Evolutionary conservation across 1,140 invertebrate species (phyloP), one percentile per base, ranked within the genome.

Genomic region (Diabrotica undecimpunctata): DNA sequence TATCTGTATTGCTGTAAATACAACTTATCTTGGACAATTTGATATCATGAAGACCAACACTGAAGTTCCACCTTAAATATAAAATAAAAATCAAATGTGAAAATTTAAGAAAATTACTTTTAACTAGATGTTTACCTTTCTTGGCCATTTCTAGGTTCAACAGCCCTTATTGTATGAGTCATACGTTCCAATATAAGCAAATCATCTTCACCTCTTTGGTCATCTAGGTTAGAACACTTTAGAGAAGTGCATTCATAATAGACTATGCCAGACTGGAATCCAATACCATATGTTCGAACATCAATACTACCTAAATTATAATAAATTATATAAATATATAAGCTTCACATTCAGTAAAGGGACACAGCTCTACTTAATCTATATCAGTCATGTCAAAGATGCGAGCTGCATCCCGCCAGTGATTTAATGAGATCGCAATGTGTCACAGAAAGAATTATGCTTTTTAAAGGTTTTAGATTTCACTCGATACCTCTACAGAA

Each of bases 41-140:
- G 41, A 96, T 70, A 68, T 95, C 88, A 80, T 95, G 90, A 66
- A 93, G 88, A 2, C 91, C 93, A 38, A 97, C 94, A 79, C 93
- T 96, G 74, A 96, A 98, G 81, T 97, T 97, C 95, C 95, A 97
- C 73, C 92, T 92, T 71, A 41, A 79, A 76, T 61, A 67, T 12
- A 65, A 57, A 57, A n/a, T 9, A 11, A 0, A 53, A 8, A 53
- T 14, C 52, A 56, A 25, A 25, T 25, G 25, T 7, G 12, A 54
- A 54, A 54, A 54, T 54, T 8, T 8, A 8, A 54, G 7, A 54
- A 8, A 54, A 10, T 54, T 12, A 13, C 14, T 11, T 8, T 5
- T n/a, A n/a, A 12, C 9, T 11, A 36, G 38, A 62, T 72, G 71
- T 72, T 10, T 57, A 90, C 89, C 89, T 93, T 83, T 97, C 95